Evolutionary conservation across 2,113 vertebrate genomes (phyloP).

Genomic region (Martes martes): DNA sequence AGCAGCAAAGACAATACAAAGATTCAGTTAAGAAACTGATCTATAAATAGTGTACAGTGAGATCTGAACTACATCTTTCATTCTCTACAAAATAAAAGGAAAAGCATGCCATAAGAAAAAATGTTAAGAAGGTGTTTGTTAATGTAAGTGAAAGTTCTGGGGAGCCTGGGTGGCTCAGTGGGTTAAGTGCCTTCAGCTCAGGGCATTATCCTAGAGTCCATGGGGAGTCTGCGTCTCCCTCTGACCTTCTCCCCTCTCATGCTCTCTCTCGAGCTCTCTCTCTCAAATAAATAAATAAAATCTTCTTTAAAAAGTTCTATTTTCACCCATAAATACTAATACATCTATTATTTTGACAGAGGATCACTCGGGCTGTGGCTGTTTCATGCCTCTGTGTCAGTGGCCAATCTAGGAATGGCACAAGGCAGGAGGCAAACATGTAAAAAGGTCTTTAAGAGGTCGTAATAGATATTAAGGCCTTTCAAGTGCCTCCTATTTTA

Average conservation of each 20-base stretch:
- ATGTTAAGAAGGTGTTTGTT: too few species aligned
- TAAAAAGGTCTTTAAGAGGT: background rate
- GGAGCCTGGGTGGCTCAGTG: too few species aligned
- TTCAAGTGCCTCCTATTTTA: background rate
- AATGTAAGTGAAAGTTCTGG: too few species aligned
- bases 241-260: too few species aligned
- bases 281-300: too few species aligned
- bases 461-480: background rate
- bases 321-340: constrained; percentile 5
- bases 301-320: background rate
- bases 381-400: background rate
- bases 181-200: too few species aligned
- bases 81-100: background rate
- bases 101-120: background rate
- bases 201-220: too few species aligned
- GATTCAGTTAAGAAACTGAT: background rate
- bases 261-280: too few species aligned
- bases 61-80: background rate
- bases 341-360: background rate
- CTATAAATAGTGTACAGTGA: background rate
- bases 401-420: background rate
- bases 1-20: background rate
- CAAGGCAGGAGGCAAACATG: background rate
- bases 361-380: background rate
- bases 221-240: too few species aligned